phyloP scores from a whole-genome alignment of 2,113 vertebrate genomes.

The Colinus virginianus region DNA sequence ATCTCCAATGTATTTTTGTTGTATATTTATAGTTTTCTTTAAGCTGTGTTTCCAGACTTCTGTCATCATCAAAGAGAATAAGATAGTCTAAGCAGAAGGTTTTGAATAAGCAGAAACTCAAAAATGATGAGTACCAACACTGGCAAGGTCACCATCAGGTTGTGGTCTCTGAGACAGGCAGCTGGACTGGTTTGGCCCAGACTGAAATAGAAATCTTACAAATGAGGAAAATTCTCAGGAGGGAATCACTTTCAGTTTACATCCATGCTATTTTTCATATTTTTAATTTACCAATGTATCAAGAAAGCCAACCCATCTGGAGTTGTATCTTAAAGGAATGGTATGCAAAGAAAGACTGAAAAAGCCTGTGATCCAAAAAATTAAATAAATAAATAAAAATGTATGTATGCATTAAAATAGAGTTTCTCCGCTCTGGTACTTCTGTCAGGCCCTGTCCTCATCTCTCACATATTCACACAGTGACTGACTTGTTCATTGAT shows the following conservation, averaged over 20 bases:
- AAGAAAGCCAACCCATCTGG: not conserved
- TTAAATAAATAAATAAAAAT: too few relatives aligned
- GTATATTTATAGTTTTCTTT: not conserved
- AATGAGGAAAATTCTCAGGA: not conserved
- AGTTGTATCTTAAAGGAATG: not conserved
- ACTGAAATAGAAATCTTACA: not conserved
- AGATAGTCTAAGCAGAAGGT: not conserved
- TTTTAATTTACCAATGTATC: not conserved
- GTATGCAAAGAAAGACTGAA: not conserved
- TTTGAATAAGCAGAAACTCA: not conserved
- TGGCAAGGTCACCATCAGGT: not conserved
- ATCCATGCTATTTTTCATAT: not conserved
- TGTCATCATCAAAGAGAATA: not conserved
- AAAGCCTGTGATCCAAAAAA: not conserved
- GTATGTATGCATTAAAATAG: not conserved
- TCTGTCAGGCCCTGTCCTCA: not conserved
- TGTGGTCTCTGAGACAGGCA: not conserved
- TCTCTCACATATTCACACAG: not conserved
- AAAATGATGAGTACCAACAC: not conserved
- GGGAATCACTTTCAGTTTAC: not conserved
- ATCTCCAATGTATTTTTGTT: not conserved
- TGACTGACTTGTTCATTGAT: not conserved
- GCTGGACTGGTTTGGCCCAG: not conserved
- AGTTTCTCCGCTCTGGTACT: not conserved
- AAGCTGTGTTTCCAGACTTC: not conserved